Conservation (phyloP, 2,888 invertebrate genomes). For the Synanthedon formicaeformis region DNA sequence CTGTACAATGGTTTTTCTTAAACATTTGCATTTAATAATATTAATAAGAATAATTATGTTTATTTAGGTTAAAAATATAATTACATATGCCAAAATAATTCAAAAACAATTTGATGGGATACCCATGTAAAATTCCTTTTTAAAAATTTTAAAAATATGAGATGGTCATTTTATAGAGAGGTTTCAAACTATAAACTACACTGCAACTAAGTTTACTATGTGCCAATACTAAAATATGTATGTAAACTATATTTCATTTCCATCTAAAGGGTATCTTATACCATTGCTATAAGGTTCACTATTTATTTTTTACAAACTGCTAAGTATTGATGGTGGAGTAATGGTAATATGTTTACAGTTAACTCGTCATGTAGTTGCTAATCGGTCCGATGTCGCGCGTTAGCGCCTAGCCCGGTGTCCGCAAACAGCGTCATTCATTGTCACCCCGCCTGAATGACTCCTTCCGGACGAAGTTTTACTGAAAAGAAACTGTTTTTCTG, state of each 20-base stretch:
- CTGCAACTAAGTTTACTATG: no score
- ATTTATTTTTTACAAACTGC: background rate
- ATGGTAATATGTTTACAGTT: conserved; percentile 67
- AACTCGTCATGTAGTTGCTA: conserved; percentile 60
- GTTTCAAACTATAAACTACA: no score
- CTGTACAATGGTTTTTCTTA: no score
- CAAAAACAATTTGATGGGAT: no score
- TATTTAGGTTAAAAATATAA: no score
- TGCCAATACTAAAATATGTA: background rate
- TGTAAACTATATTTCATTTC: background rate
- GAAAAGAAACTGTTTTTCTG: background rate
- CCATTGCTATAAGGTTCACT: background rate
- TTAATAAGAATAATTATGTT: no score
- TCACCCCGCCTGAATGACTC: conserved; percentile 50
- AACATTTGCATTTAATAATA: no score
- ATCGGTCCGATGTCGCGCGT: conserved; percentile 55
- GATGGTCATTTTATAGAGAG: no score
- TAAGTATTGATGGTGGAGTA: conserved; percentile 20
- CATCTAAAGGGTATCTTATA: background rate
- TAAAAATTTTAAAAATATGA: no score
- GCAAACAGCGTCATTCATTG: conserved; percentile 60
- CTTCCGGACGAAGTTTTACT: conserved; percentile 18
- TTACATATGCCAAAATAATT: no score
- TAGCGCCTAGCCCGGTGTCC: conserved; percentile 69
- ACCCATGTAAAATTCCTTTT: no score